Percentiles rank a stretch among this genome's conserved stretches.
Evolutionary conservation across 1,140 invertebrate genomes (phyloP).

Genomic region (Drosophila subpulchrella): DNA sequence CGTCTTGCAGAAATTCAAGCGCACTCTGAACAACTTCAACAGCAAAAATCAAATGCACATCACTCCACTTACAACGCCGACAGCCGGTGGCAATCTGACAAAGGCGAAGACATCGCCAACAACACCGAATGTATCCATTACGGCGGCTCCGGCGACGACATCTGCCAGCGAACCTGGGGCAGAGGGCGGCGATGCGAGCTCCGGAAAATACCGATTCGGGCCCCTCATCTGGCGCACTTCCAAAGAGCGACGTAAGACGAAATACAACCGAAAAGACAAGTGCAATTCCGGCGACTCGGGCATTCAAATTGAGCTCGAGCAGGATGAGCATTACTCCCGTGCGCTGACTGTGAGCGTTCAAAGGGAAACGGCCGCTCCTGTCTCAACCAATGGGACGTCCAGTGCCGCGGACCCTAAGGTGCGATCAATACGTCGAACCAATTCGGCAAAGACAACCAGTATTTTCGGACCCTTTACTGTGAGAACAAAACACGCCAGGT

Average conservation of each 20-base stretch:
- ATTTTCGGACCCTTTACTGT: slow-evolving; percentile 37
- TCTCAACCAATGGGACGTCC: slow-evolving; percentile 7
- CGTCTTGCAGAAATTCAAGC: slow-evolving; percentile 89
- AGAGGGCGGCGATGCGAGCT: slow-evolving; percentile 38
- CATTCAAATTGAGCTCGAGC: slow-evolving; percentile 88
- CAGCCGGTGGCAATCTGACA: slow-evolving; percentile 33
- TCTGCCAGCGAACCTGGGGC: slow-evolving; percentile 4
- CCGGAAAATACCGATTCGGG: slow-evolving; percentile 86
- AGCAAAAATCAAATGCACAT: slow-evolving; percentile 69
- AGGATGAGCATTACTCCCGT: slow-evolving; percentile 75
- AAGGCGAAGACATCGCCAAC: slow-evolving; percentile 60
- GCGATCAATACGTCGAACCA: slow-evolving; percentile 66
- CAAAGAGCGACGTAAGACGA: slow-evolving; percentile 89
- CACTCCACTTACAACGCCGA: slow-evolving; percentile 12
- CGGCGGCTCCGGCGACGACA: slow-evolving; percentile 18
- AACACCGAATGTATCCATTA: slow-evolving; percentile 80
- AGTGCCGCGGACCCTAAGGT: slow-evolving; percentile 35
- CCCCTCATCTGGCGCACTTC: slow-evolving; percentile 90
- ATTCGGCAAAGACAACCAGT: slow-evolving; percentile 73
- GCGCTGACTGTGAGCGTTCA: slow-evolving; percentile 18
- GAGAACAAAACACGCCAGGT: slow-evolving; percentile 46
- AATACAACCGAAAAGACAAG: slow-evolving; percentile 89
- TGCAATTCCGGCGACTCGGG: slow-evolving; percentile 91
- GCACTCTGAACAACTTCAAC: slow-evolving; percentile 87
- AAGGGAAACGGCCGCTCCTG: neutral